Percentiles rank a stretch among this genome's conserved stretches.
Evolutionary conservation across 2,888 invertebrate genomes (phyloP).

Genomic region (Hesperia comma): DNA sequence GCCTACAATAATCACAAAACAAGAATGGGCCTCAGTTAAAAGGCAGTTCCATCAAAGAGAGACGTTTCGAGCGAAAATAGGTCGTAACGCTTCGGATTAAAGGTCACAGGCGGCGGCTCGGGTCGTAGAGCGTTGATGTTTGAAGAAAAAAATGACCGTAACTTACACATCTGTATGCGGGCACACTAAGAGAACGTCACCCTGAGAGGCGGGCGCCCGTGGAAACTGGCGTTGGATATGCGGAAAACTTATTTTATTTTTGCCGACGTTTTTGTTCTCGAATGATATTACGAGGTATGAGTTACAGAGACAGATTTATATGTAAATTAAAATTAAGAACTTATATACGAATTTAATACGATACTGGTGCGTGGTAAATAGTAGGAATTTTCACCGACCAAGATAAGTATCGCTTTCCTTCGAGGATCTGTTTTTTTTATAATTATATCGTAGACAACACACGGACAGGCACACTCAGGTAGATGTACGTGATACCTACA

Average conservation of each 20-base stretch:
- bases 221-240: conserved; percentile 4
- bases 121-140: conserved; percentile 4
- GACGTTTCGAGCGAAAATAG: conserved; percentile 4
- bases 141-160: conserved; percentile 22
- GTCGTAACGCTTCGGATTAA: conserved; percentile 6
- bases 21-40: conserved; percentile 27
- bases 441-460: too few species aligned
- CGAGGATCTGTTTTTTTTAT: too few species aligned
- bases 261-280: neutral
- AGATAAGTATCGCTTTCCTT: too few species aligned
- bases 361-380: too few species aligned
- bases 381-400: too few species aligned
- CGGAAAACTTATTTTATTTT: neutral
- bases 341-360: too few species aligned
- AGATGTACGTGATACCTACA: too few species aligned
- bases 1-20: conserved; percentile 36
- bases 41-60: conserved; percentile 26
- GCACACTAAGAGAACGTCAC: conserved; percentile 7
- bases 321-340: too few species aligned
- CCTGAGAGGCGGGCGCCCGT: conserved; percentile 8
- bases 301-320: too few species aligned
- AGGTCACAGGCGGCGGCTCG: neutral
- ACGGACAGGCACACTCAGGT: too few species aligned
- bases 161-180: neutral
- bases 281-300: too few species aligned